phyloP scores from a whole-genome alignment of 2,888 invertebrate species.

The Hirtodrosophila confusa region DNA sequence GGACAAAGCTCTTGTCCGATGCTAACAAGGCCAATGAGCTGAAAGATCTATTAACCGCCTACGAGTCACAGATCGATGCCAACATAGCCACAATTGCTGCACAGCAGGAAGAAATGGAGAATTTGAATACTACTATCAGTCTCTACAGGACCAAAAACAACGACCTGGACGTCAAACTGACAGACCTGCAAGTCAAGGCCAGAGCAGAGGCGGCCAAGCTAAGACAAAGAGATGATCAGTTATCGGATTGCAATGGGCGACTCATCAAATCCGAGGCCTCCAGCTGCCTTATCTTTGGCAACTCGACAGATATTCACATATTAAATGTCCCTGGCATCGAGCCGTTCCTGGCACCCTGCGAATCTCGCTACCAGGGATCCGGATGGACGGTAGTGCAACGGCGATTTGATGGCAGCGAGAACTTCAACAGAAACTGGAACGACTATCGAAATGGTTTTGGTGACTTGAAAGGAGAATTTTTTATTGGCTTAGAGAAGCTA shows the following conservation, averaged over 20 bases:
- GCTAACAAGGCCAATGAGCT: not conserved
- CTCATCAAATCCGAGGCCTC: constrained; percentile 1
- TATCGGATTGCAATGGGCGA: not conserved
- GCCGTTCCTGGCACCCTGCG: constrained; percentile 31
- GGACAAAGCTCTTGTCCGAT: not conserved
- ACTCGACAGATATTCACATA: constrained; percentile 16
- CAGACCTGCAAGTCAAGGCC: not conserved
- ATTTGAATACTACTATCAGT: not conserved
- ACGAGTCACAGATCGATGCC: constrained; percentile 3
- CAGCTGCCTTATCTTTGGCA: constrained; percentile 14
- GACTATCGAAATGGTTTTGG: constrained; percentile 34
- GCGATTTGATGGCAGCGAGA: constrained; percentile 30
- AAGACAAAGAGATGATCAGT: not conserved
- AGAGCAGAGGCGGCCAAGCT: not conserved
- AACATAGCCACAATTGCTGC: not conserved
- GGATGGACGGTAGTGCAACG: constrained; percentile 36
- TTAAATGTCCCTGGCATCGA: constrained; percentile 20
- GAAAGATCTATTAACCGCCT: not conserved
- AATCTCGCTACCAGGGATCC: not conserved
- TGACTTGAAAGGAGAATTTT: constrained; percentile 28
- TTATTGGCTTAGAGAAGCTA: constrained; percentile 37
- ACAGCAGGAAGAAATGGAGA: not conserved
- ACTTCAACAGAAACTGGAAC: constrained; percentile 35
- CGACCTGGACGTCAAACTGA: not conserved
- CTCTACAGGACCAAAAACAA: not conserved